Evolutionary conservation across 2,797 vertebrate genomes (phyloP), one percentile per base, ranked within the genome.

Genomic region (Octomys mimax): DNA sequence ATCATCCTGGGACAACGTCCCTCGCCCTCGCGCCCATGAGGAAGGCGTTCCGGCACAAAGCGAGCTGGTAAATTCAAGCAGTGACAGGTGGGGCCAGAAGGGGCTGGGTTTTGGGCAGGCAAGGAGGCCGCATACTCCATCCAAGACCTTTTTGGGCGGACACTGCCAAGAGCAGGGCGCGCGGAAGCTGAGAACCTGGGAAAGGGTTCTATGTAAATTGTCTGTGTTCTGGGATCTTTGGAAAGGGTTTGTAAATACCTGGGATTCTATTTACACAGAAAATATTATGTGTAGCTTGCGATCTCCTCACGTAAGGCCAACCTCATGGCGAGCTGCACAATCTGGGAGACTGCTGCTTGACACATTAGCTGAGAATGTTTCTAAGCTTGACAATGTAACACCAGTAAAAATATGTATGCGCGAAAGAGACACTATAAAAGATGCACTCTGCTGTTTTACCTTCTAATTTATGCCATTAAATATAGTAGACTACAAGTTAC

Each of bases 381-480:
- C 80, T 18, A 46, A 80, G 80, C 31, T 26, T 46, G 28, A 80
- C 6, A 91, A 33, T 31, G 31, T 42, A 18, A 1, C 24, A 52
- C 24, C 57, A 75, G 4, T 79, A 39, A 49, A 79, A 73, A 49
- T 31, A 0, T 19, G 7, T 57, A 0, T 39, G 33, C 82, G 46
- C 19, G 26, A 68, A 91, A 83, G 22, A 77, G 6, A 46, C 6
- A 39, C 24, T 19, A 42, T n/a, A 68, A 28, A 57, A 89, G 22
- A 49, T 62, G 52, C 4, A 62, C 1, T 9, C 28, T 77, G 18
- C 68, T 70, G 70, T 39, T 77, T 95, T 62, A 5, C 75, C 1
- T 36, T 78, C 16, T 64, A 22, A 68, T 90, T 90, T 71, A 83
- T 36, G 92, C 46, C 24, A 86, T 87, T 75, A 75, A 82, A 81